phyloP scores from a whole-genome alignment of 2,797 vertebrate genomes.

The Limosa lapponica region DNA sequence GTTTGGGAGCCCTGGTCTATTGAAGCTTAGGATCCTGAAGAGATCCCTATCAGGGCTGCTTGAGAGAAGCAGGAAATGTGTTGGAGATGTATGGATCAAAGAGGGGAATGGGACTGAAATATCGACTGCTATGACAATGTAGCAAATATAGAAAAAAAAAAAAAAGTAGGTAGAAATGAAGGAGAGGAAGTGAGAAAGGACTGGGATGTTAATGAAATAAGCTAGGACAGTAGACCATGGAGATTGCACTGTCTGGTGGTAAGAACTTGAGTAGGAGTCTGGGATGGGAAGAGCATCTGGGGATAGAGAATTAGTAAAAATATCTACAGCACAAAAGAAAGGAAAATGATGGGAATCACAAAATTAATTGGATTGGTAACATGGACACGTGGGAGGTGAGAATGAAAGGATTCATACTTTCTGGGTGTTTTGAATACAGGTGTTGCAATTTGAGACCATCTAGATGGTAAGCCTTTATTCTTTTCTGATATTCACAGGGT shows the following conservation, averaged over 20 bases:
- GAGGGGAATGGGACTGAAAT: background rate
- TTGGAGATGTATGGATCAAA: background rate
- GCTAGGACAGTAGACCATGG: background rate
- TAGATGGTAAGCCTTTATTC: background rate
- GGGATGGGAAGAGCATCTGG: background rate
- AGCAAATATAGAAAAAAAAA: background rate
- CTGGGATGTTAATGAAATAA: background rate
- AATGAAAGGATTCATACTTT: background rate
- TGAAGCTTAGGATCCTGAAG: background rate
- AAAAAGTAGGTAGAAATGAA: background rate
- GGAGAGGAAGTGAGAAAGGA: background rate
- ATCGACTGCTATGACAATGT: background rate
- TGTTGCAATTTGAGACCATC: background rate
- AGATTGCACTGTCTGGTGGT: background rate
- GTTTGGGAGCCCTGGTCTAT: rapidly evolving
- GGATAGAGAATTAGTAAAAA: background rate
- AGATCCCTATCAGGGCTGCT: background rate
- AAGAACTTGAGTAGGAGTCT: background rate
- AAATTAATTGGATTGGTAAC: background rate
- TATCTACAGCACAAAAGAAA: background rate
- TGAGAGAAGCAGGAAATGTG: background rate
- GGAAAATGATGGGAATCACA: background rate
- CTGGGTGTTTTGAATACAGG: background rate
- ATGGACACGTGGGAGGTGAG: background rate
- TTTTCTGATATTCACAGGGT: conserved; percentile 80